Evolutionary conservation across 2,888 invertebrate species (phyloP).

Genomic region (Patella depressa): DNA sequence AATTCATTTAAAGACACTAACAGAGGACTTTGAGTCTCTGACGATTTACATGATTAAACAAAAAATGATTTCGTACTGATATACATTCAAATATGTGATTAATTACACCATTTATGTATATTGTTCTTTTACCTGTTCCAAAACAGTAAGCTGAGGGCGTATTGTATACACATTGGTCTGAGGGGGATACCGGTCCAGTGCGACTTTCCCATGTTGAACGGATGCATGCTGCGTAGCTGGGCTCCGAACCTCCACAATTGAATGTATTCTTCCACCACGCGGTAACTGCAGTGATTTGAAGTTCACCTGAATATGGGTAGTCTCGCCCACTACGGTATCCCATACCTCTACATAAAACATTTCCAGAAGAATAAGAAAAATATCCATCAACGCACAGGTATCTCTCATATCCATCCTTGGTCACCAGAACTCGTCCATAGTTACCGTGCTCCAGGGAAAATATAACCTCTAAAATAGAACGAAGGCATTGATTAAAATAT

Average conservation of each 20-base stretch:
- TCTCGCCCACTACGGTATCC: background rate
- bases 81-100: too few relatives aligned
- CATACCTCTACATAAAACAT: background rate
- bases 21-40: too few relatives aligned
- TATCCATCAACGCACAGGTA: background rate
- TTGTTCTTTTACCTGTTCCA: background rate
- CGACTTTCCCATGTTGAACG: background rate
- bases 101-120: background rate
- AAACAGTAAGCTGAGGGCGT: background rate
- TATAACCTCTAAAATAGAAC: background rate
- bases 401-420: slow-evolving; percentile 1
- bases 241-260: background rate
- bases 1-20: too few relatives aligned
- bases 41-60: too few relatives aligned
- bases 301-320: background rate
- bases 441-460: background rate
- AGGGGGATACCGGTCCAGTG: background rate
- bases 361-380: background rate
- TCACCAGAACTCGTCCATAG: background rate
- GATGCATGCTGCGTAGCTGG: background rate
- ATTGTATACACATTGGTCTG: background rate
- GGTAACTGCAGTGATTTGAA: background rate
- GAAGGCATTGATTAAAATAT: too few relatives aligned
- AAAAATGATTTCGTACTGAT: too few relatives aligned
- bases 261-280: background rate